Percentiles rank a stretch among this genome's conserved stretches.
Conservation (phyloP, 2,113 vertebrate genomes). For the Osmerus mordax region DNA sequence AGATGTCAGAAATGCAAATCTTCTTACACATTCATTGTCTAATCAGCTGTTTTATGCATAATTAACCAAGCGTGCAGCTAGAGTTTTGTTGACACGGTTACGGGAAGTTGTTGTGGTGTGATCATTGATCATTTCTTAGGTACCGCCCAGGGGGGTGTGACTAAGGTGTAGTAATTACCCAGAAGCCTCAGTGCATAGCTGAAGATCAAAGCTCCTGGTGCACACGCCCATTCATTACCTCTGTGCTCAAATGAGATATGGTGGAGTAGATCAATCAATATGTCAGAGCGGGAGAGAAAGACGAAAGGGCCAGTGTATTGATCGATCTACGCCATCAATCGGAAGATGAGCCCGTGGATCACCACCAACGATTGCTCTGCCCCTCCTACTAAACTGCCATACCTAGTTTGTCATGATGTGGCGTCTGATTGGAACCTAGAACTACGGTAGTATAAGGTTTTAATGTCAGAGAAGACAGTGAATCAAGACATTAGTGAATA, state of each 20-base stretch:
- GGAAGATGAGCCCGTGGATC: background rate
- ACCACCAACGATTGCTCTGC: background rate
- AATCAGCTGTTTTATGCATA: no score
- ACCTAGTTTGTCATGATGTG: background rate
- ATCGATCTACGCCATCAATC: background rate
- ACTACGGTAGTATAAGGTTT: background rate
- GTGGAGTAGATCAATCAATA: conserved; percentile 10
- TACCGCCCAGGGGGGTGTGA: background rate
- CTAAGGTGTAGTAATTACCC: conserved; percentile 5
- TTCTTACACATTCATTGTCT: no score
- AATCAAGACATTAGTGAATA: no score
- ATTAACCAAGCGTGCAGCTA: no score
- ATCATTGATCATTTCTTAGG: conserved; percentile 27
- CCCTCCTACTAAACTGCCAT: background rate
- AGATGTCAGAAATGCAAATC: no score
- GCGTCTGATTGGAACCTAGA: background rate
- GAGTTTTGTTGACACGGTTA: no score
- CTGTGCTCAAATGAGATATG: conserved; percentile 8
- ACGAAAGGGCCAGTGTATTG: conserved; percentile 3
- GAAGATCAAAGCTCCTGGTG: background rate
- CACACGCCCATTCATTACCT: background rate
- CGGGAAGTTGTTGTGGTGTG: conserved; percentile 12
- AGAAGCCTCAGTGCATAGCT: conserved; percentile 5
- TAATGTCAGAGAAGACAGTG: no score
- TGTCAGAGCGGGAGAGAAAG: background rate